Base-by-base conservation (phyloP, 1,140 invertebrate species). In the Drosophila busckii region DNA sequence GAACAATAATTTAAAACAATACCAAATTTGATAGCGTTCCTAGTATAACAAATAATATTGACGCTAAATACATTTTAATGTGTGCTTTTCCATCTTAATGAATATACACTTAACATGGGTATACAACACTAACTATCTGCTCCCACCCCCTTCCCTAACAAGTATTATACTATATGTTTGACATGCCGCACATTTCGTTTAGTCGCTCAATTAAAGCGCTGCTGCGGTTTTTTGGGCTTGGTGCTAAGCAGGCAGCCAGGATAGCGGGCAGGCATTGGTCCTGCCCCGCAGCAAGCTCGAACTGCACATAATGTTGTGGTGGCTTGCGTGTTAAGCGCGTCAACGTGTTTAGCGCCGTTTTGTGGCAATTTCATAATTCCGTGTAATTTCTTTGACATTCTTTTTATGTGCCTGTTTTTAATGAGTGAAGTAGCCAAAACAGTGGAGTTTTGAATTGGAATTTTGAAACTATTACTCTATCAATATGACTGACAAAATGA, bases 291-390 rank as follows among this genome's bases (percentile, higher is more conserved):
- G 12, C 3, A 8, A 23, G 40, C 32, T 15, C 26, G 28, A 38
- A 10, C 23, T 52, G 22, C 26, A 69, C 59, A 75, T 50, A 70
- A 67, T 67, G 45, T 38, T 40, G 31, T 44, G 53, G 9, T 44
- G 60, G 52, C 32, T 76, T 75, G 70, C 70, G 70, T 75, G 70
- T 61, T 48, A 23, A 60, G 50, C 71, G 54, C 60, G 70, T 70
- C 65, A 76, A 65, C 70, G 49, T 75, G 70, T 75, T 75, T 61
- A 76, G 60, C 70, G 38, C 60, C 62, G 54, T 75, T 75, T 75
- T 75, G 70, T 75, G 70, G 49, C 60, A 59, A 50, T 65, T 75
- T 65, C 48, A 70, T 49, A 75, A 69, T 65, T 70, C 60, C 65
- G 70, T 75, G 70, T 76, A 52, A 70, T 65, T 56, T 70, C 35